Evolutionary conservation across 2,113 vertebrate species (phyloP).

Genomic region (Gopherus evgoodei): DNA sequence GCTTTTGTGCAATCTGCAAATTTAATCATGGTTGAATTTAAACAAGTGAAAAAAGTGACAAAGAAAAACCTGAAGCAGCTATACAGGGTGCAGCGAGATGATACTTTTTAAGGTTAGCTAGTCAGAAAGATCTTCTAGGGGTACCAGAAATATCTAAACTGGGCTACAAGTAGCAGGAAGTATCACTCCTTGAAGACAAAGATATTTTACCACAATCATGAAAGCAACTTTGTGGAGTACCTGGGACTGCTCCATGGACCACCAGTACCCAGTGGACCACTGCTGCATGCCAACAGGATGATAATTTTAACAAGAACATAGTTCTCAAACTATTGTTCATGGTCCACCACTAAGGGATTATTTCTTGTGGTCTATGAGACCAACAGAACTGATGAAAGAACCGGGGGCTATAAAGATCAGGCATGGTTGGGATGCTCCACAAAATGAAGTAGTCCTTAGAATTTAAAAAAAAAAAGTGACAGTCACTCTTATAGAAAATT

Average conservation of each 20-base stretch:
- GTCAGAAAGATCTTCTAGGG: neutral
- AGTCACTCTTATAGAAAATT: neutral
- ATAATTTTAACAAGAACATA: neutral
- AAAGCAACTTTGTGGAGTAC: neutral
- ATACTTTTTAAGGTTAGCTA: neutral
- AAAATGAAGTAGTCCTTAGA: neutral
- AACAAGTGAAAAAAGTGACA: neutral
- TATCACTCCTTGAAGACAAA: neutral
- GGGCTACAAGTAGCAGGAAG: neutral
- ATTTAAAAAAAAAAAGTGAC: slow-evolving; percentile 12
- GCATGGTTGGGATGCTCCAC: neutral
- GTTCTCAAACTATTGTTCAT: neutral
- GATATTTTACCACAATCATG: neutral
- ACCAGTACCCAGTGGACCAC: neutral
- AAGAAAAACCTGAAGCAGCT: neutral
- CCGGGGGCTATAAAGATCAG: neutral
- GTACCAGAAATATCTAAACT: neutral
- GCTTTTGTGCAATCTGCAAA: neutral
- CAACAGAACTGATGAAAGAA: neutral
- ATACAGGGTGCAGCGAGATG: neutral
- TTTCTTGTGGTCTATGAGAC: neutral
- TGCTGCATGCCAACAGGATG: neutral
- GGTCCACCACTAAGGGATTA: neutral
- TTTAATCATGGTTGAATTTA: neutral
- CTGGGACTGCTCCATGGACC: neutral